A percentile compares a stretch with the other conserved stretches of the same genome.
phyloP scores from a whole-genome alignment of 2,797 vertebrate genomes.

The Myotis daubentonii region DNA sequence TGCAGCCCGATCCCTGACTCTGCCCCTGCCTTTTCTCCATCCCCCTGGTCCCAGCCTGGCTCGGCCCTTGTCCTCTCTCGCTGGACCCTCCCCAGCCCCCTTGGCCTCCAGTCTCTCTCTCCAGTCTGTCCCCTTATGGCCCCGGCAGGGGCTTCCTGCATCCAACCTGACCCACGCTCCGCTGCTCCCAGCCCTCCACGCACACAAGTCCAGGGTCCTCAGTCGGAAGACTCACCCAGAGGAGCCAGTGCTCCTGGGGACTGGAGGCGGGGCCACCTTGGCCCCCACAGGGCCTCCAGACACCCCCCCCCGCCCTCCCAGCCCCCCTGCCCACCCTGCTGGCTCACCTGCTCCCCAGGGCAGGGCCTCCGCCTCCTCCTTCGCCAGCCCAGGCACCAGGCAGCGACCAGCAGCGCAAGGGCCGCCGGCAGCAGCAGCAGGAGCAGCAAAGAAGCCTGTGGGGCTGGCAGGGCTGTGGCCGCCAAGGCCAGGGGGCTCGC shows the following conservation, averaged over 20 bases:
- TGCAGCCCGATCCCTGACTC: constrained; percentile 28
- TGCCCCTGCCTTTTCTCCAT: constrained; percentile 65
- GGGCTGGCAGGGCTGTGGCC: not conserved
- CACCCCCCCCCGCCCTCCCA: not conserved
- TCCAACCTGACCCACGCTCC: no score
- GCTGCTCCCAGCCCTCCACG: constrained; percentile 73
- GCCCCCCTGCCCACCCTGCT: not conserved
- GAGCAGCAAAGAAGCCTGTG: not conserved
- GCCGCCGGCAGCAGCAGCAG: not conserved
- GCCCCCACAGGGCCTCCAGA: not conserved
- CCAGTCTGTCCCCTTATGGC: not conserved
- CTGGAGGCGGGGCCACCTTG: not conserved
- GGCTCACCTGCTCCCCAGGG: constrained; percentile 37
- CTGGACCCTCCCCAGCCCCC: not conserved
- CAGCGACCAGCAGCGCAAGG: not conserved
- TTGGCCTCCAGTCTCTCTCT: not conserved
- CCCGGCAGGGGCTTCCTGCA: not conserved
- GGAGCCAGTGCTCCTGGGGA: not conserved
- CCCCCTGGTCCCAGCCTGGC: not conserved
- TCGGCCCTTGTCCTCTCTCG: not conserved
- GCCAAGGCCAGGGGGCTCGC: constrained; percentile 45
- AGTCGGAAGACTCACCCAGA: not conserved
- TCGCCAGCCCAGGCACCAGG: constrained; percentile 33
- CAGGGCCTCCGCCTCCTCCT: not conserved
- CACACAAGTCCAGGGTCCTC: constrained; percentile 87